Percentiles rank a stretch among this genome's conserved stretches.
These are phyloP conservation scores for Molossus alvarezi DNA, from an alignment of 2,797 vertebrate genomes.

Conservation along the genomic window DNA sequence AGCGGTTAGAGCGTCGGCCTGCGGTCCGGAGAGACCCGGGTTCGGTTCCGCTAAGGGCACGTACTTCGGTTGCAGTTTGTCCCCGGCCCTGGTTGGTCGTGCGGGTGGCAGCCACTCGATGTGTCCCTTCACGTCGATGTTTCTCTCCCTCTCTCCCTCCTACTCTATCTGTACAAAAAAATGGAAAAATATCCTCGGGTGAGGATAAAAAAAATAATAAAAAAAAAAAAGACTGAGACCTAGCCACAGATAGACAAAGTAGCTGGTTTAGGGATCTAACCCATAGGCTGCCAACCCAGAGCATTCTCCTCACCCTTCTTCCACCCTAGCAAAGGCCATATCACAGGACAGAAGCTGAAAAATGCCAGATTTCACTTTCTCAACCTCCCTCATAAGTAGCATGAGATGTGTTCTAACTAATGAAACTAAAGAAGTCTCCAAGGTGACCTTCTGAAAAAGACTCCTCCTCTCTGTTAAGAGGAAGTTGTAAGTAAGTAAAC, in stretches of 20 bases:
- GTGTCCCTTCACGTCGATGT: no score
- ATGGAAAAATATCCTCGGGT: no score
- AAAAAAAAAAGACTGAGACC: neutral
- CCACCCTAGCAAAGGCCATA: neutral
- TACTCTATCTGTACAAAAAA: no score
- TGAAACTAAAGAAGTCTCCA: conserved; percentile 12
- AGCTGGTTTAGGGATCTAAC: neutral
- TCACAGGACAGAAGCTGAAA: neutral
- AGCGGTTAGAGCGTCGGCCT: no score
- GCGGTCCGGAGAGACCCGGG: no score
- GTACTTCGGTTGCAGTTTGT: no score
- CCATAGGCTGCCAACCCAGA: neutral
- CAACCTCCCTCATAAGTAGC: neutral
- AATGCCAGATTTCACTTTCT: conserved; percentile 45
- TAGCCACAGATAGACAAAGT: neutral
- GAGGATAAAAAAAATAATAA: neutral
- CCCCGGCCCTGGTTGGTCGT: no score
- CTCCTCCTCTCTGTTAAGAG: neutral
- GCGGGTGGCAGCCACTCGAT: no score
- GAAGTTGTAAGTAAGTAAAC: neutral
- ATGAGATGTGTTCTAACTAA: neutral
- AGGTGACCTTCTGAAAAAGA: neutral
- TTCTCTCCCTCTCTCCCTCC: no score
- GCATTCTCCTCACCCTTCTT: neutral
- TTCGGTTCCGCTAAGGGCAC: no score